Percentiles rank a stretch among this genome's conserved stretches.
These are phyloP conservation scores for Dasysyrphus tricinctus DNA, from an alignment of 2,888 invertebrate species.

Conservation along the genomic window DNA sequence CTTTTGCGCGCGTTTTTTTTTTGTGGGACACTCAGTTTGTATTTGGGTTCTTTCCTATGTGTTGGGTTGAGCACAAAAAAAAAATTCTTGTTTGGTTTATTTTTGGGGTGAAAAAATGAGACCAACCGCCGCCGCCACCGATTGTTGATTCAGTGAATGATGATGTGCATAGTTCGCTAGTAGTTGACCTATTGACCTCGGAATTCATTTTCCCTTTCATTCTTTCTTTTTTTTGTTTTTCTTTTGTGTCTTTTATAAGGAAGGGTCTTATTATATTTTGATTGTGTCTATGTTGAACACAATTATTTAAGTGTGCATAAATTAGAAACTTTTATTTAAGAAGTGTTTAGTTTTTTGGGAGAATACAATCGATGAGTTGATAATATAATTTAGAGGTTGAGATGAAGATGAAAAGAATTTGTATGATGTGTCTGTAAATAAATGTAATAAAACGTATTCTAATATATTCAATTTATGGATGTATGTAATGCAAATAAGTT, in stretches of 20 bases:
- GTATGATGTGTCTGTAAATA: neutral
- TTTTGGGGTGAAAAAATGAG: conserved; percentile 67
- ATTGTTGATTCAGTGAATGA: conserved; percentile 73
- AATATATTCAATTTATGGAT: neutral
- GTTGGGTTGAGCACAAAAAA: neutral
- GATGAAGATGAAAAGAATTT: neutral
- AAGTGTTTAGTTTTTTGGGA: neutral
- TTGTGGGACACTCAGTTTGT: conserved; percentile 20
- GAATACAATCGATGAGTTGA: neutral
- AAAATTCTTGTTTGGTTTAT: conserved; percentile 47
- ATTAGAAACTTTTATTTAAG: conserved; percentile 15
- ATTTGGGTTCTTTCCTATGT: conserved; percentile 35
- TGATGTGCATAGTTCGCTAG: conserved; percentile 67
- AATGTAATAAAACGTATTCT: neutral
- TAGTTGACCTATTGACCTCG: conserved; percentile 74
- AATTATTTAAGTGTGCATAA: conserved; percentile 7
- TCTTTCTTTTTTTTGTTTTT: conserved; percentile 16
- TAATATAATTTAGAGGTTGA: neutral
- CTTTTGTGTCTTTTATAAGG: neutral
- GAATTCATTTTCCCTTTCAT: conserved; percentile 58
- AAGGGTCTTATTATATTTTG: conserved; percentile 12
- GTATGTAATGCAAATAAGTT: neutral
- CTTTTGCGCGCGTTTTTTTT: conserved; percentile 20
- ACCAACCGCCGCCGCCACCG: conserved; percentile 57
- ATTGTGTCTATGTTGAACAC: conserved; percentile 1